phyloP scores from a whole-genome alignment of 2,113 vertebrate species.

The Bothrops jararaca region DNA sequence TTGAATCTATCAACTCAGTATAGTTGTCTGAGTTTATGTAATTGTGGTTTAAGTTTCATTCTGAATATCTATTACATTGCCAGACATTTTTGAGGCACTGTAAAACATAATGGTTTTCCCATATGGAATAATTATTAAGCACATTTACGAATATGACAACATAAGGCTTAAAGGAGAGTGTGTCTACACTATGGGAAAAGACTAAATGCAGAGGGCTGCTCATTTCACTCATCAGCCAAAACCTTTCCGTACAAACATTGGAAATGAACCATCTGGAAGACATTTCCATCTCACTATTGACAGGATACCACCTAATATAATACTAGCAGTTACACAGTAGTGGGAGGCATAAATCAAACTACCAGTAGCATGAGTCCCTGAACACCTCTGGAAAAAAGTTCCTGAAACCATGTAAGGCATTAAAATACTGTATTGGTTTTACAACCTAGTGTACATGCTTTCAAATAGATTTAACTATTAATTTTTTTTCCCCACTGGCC shows the following conservation, averaged over 20 bases:
- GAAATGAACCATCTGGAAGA: neutral
- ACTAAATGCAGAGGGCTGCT: neutral
- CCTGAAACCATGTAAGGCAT: neutral
- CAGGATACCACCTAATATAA: neutral
- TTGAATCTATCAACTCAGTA: neutral
- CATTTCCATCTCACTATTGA: neutral
- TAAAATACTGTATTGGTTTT: slow-evolving; percentile 38
- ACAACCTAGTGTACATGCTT: neutral
- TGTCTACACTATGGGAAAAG: slow-evolving; percentile 11
- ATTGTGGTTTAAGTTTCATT: slow-evolving; percentile 3
- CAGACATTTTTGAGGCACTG: slow-evolving; percentile 23
- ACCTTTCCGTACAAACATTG: neutral
- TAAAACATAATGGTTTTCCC: slow-evolving; percentile 20
- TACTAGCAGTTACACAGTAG: neutral
- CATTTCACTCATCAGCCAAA: neutral
- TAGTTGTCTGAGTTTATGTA: neutral
- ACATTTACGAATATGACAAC: slow-evolving; percentile 5
- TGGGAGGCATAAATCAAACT: slow-evolving; percentile 33
- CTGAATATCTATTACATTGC: slow-evolving; percentile 17
- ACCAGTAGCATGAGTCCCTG: neutral
- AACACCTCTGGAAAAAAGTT: slow-evolving; percentile 11
- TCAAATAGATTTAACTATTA: neutral
- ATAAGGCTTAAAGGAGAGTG: neutral
- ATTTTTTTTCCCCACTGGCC: slow-evolving; percentile 24
- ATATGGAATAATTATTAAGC: neutral